phyloP scores from a whole-genome alignment of 1,140 invertebrate genomes.

The Halyomorpha halys region DNA sequence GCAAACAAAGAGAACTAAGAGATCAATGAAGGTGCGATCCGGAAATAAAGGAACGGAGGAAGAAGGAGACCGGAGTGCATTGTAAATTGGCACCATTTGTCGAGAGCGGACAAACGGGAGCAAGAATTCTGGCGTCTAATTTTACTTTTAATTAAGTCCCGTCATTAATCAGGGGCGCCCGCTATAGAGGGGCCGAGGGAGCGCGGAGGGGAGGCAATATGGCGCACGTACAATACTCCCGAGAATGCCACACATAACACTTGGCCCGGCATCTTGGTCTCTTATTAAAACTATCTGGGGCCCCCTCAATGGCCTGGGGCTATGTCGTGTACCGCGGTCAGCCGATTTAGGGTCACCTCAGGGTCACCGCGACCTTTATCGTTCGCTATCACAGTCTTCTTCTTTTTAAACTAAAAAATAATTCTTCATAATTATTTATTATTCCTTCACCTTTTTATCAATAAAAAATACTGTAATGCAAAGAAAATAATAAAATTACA shows the following conservation, averaged over 20 bases:
- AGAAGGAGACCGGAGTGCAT: background rate
- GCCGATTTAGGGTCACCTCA: no score
- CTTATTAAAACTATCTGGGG: slow-evolving; percentile 1
- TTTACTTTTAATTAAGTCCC: slow-evolving; percentile 18
- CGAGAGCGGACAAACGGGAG: background rate
- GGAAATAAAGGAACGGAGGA: background rate
- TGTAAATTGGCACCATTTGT: background rate
- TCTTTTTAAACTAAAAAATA: no score
- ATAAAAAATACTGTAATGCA: no score
- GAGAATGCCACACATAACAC: background rate
- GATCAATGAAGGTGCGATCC: no score
- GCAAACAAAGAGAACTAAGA: no score
- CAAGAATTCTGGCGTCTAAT: slow-evolving; percentile 8
- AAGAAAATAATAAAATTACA: no score
- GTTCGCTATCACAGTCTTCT: no score
- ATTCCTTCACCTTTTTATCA: no score
- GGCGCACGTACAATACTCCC: slow-evolving; percentile 1
- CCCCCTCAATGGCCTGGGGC: no score
- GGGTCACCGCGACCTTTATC: no score
- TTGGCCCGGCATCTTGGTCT: background rate
- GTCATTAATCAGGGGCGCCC: slow-evolving; percentile 6
- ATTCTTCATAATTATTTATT: no score
- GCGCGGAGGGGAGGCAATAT: background rate
- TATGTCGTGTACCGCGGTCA: no score
- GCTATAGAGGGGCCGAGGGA: background rate